phyloP scores from a whole-genome alignment of 1,140 invertebrate species.

The Mactra quadrangularis region DNA sequence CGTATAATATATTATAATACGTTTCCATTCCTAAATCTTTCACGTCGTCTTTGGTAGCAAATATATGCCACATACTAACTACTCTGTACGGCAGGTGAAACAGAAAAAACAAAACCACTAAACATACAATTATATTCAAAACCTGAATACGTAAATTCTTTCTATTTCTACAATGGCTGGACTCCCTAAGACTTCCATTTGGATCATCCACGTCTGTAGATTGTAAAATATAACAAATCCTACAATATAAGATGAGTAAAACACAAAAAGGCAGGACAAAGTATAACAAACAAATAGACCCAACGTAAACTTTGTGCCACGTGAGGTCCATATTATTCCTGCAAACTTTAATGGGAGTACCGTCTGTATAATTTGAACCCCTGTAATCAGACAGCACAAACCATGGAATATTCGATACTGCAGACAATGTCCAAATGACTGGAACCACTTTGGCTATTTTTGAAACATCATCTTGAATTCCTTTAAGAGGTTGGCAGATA shows the following conservation, averaged over 20 bases:
- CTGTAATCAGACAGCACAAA: conserved; percentile 54
- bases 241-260: conserved; percentile 46
- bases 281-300: conserved; percentile 1
- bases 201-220: background rate
- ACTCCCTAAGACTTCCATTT: background rate
- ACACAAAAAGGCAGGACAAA: conserved; percentile 46
- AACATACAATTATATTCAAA: conserved; percentile 16
- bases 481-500: conserved; percentile 93
- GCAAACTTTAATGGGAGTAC: conserved; percentile 61
- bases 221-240: conserved; percentile 40
- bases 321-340: conserved; percentile 15
- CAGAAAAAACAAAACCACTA: conserved; percentile 19
- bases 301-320: conserved; percentile 50
- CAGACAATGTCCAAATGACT: conserved; percentile 58
- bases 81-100: conserved; percentile 33
- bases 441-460: conserved; percentile 28
- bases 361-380: conserved; percentile 38
- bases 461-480: conserved; percentile 17
- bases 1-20: conserved; percentile 11
- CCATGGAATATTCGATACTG: conserved; percentile 51
- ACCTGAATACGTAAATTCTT: background rate
- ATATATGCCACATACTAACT: conserved; percentile 23
- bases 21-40: background rate
- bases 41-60: background rate
- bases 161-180: conserved; percentile 6